Conservation (phyloP, 1,140 invertebrate genomes). For the Conus ventricosus region DNA sequence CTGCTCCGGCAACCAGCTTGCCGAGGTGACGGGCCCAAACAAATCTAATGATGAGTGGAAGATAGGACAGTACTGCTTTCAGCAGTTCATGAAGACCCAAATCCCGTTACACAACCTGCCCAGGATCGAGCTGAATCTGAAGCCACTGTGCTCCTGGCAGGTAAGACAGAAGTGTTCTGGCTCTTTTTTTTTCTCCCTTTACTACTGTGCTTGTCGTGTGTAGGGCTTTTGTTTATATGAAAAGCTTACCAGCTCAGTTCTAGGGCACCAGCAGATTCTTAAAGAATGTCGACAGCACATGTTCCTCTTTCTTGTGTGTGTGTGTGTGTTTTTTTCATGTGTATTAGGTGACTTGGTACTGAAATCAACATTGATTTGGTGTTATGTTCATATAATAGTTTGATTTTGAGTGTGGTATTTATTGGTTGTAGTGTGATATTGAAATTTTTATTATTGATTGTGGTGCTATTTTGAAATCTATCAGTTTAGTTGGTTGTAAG, state of each 20-base stretch:
- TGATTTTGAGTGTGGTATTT: too few species aligned
- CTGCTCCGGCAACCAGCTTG: neutral
- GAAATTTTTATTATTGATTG: too few species aligned
- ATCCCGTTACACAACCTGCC: neutral
- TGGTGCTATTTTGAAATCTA: too few species aligned
- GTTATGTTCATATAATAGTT: too few species aligned
- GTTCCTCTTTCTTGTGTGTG: too few species aligned
- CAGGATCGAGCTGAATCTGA: conserved; percentile 29
- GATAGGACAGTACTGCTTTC: conserved; percentile 43
- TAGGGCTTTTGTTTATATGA: neutral
- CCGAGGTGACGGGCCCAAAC: neutral
- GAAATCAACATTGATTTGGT: too few species aligned
- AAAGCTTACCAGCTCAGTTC: neutral
- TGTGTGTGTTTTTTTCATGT: too few species aligned
- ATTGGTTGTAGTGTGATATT: too few species aligned
- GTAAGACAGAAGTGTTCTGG: neutral
- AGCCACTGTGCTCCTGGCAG: conserved; percentile 38
- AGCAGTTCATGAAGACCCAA: conserved; percentile 29
- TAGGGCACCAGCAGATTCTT: neutral
- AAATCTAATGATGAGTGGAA: conserved; percentile 36
- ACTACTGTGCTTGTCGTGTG: neutral
- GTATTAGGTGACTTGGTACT: too few species aligned
- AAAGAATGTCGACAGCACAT: too few species aligned
- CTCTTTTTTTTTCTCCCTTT: neutral
- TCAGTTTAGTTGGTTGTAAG: too few species aligned